Base-by-base conservation (phyloP, 1,140 invertebrate species). In the Papilio glaucus region DNA sequence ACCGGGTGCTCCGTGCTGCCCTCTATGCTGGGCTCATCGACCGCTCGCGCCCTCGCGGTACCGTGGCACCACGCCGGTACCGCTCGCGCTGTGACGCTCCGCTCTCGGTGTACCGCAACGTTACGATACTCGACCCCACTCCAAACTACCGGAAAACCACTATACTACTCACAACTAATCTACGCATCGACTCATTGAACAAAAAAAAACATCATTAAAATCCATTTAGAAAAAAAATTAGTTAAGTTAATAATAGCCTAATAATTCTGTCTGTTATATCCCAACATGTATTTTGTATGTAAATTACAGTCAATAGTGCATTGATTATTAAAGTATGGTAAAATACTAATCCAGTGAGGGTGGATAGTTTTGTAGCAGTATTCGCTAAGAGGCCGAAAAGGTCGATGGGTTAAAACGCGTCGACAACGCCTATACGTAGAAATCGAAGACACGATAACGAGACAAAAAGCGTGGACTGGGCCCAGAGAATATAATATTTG, bases 1-100 rank as follows among this genome's bases (percentile, higher is more conserved):
- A 79, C 79, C 81, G 74, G 71, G 78, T 78, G 80, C 83, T 82
- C 84, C 78, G 86, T 89, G 89, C 88, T 89, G 86, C 86, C 89
- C 87, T 87, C 89, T 89, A 83, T 84, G 77, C 80, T 87, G 88
- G 86, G 90, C 90, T 92, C 90, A 92, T 92, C 90, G 90, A 92
- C 88, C 90, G 90, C 86, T 82, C 83, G 80, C 85, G 84, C 87
- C 87, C 86, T 88, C 82, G 74, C 79, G 83, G 80, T 82, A 76
- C 68, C 74, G 75, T 79, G 78, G 79, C 78, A 72, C 73, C 77
- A 78, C 78, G 76, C 82, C 82, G 76, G 79, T 73, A 75, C 83
- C 79, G 80, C 83, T 86, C 85, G 83, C 80, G 77, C 82, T 83
- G 77, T 85, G 83, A 82, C 80, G 82, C 83, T 84, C 82, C 80